These are phyloP conservation scores for Orestias chungarensis DNA, from an alignment of 2,797 vertebrate genomes.

Conservation along the genomic window DNA sequence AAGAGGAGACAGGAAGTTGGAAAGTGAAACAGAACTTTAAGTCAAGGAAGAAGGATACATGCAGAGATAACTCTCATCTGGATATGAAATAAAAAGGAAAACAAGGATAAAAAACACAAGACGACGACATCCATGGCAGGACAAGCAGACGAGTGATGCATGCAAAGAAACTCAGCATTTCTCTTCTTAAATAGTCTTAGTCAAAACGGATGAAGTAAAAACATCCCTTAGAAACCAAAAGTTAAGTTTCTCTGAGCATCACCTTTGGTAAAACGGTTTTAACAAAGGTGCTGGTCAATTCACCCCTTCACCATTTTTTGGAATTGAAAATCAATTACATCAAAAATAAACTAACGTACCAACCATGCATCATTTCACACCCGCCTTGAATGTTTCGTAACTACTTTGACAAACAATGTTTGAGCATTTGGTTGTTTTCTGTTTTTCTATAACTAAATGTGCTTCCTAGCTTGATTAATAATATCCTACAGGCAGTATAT, in stretches of 20 bases:
- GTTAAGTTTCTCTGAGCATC: slow-evolving; percentile 62
- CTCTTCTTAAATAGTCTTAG: slow-evolving; percentile 46
- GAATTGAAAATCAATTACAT: no score
- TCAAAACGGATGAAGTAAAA: slow-evolving; percentile 22
- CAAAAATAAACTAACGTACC: no score
- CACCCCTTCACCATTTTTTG: neutral
- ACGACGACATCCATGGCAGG: slow-evolving; percentile 59
- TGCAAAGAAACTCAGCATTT: slow-evolving; percentile 63
- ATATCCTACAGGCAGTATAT: neutral
- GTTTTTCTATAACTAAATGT: neutral
- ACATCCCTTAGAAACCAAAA: slow-evolving; percentile 44
- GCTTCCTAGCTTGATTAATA: neutral
- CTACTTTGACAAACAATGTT: neutral
- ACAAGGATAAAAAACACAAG: slow-evolving; percentile 68
- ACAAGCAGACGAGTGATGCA: slow-evolving; percentile 75
- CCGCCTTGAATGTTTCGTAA: neutral
- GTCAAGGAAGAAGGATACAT: slow-evolving; percentile 37
- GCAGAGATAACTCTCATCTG: slow-evolving; percentile 69
- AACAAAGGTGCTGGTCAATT: neutral
- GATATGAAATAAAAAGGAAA: slow-evolving; percentile 52
- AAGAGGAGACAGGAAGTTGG: slow-evolving; percentile 22
- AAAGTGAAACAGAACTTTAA: slow-evolving; percentile 32
- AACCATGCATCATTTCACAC: neutral
- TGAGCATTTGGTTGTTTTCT: neutral
- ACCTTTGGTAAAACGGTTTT: slow-evolving; percentile 66